phyloP scores from a whole-genome alignment of 2,888 invertebrate genomes.

The Dicranocentrus wangi region DNA sequence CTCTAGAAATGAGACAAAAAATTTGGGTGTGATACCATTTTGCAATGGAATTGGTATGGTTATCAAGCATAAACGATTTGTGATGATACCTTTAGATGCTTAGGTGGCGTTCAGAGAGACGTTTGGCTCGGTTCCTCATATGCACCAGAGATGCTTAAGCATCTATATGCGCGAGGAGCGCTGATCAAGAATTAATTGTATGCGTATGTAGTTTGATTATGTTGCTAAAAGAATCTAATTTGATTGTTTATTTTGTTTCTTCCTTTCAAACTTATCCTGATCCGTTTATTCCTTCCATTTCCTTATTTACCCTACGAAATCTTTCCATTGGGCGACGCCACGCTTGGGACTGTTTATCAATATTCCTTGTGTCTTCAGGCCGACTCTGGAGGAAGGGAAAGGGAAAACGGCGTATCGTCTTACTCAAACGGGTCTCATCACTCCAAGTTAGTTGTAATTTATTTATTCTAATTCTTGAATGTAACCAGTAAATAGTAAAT shows the following conservation, averaged over 20 bases:
- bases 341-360: slow-evolving; percentile 50
- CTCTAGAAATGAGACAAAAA: too few relatives aligned
- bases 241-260: slow-evolving; percentile 63
- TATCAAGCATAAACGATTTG: slow-evolving; percentile 39
- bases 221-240: slow-evolving; percentile 28
- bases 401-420: slow-evolving; percentile 66
- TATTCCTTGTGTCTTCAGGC: slow-evolving; percentile 66
- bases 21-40: slow-evolving; percentile 48
- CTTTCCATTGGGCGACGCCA: slow-evolving; percentile 35
- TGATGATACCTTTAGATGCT: slow-evolving; percentile 61
- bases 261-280: slow-evolving; percentile 57
- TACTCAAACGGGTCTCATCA: slow-evolving; percentile 68
- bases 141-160: slow-evolving; percentile 49
- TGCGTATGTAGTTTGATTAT: slow-evolving; percentile 12
- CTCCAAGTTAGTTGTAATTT: slow-evolving; percentile 57
- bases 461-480: too few relatives aligned
- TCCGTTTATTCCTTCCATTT: slow-evolving; percentile 46
- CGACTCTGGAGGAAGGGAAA: slow-evolving; percentile 68
- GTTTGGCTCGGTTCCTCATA: slow-evolving; percentile 46
- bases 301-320: slow-evolving; percentile 43
- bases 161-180: slow-evolving; percentile 56
- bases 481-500: too few relatives aligned
- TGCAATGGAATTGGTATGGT: slow-evolving; percentile 40
- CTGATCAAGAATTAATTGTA: slow-evolving; percentile 36
- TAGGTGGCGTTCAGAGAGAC: slow-evolving; percentile 66